These are phyloP conservation scores for Oreotrochilus melanogaster DNA, from an alignment of 2,113 vertebrate species.

Conservation along the genomic window DNA sequence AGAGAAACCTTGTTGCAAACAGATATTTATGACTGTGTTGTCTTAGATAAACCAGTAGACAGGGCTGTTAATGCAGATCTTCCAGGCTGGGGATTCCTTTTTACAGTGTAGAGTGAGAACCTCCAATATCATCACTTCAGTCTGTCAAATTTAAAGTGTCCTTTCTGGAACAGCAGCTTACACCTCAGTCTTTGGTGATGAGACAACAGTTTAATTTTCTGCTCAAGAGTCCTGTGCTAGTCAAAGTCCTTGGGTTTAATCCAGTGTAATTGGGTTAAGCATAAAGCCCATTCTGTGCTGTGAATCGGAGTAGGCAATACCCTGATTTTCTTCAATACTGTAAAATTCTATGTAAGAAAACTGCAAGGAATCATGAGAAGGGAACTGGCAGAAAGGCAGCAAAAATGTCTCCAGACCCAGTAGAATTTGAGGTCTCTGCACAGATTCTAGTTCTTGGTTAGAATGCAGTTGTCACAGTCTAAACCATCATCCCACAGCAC, in stretches of 20 bases:
- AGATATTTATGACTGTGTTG: background rate
- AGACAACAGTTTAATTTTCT: accelerated
- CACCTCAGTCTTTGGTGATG: background rate
- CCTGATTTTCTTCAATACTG: background rate
- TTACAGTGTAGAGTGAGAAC: background rate
- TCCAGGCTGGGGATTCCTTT: background rate
- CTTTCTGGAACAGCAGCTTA: background rate
- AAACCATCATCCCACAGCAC: background rate
- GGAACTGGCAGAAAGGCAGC: background rate
- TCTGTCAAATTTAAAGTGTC: background rate
- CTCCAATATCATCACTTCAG: background rate
- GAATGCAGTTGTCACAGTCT: background rate
- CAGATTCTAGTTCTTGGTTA: background rate
- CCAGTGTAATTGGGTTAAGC: background rate
- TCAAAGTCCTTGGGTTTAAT: background rate
- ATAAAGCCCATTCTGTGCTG: background rate
- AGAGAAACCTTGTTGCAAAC: background rate
- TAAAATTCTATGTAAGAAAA: background rate
- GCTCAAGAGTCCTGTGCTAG: background rate
- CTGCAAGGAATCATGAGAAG: background rate
- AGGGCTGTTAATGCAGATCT: background rate
- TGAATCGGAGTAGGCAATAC: accelerated
- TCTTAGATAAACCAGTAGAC: background rate
- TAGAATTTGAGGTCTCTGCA: background rate
- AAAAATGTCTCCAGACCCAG: background rate